phyloP scores from a whole-genome alignment of 1,140 invertebrate genomes.

The Penaeus vannamei region DNA sequence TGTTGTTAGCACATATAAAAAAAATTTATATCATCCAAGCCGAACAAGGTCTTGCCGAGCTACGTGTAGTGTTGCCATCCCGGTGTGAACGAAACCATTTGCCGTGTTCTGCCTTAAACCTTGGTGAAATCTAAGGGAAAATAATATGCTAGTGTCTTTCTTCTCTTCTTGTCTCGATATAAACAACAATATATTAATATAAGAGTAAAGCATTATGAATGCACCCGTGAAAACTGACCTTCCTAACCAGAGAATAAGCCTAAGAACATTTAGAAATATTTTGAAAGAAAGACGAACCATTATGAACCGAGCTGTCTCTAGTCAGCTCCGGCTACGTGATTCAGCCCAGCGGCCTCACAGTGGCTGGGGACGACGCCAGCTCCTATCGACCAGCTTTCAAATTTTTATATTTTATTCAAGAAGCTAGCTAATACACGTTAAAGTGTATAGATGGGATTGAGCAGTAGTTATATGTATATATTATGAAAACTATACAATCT shows the following conservation, averaged over 20 bases:
- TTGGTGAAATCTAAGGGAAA: constrained; percentile 39
- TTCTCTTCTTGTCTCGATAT: too few species aligned
- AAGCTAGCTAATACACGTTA: constrained; percentile 59
- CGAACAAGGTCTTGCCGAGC: constrained; percentile 68
- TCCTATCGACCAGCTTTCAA: constrained; percentile 68
- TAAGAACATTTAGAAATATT: not conserved
- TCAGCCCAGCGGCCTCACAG: constrained; percentile 64
- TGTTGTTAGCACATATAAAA: constrained; percentile 58
- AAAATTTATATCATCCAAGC: constrained; percentile 68
- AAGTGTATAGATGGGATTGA: constrained; percentile 21
- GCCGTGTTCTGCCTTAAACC: constrained; percentile 6
- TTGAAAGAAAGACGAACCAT: constrained; percentile 31
- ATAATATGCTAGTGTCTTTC: too few species aligned
- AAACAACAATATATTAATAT: too few species aligned
- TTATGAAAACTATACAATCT: not conserved
- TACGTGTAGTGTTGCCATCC: constrained; percentile 68
- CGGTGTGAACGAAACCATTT: constrained; percentile 54
- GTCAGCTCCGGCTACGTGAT: constrained; percentile 67
- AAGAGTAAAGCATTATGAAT: too few species aligned
- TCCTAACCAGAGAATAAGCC: not conserved
- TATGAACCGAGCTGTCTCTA: constrained; percentile 55
- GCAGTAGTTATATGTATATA: constrained; percentile 8
- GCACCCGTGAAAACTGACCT: too few species aligned
- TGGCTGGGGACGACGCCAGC: constrained; percentile 67
- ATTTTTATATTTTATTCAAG: constrained; percentile 68